Percentiles rank a stretch among this genome's conserved stretches.
These are phyloP conservation scores for Myodes glareolus DNA, from an alignment of 2,113 vertebrate genomes.

Conservation along the genomic window DNA sequence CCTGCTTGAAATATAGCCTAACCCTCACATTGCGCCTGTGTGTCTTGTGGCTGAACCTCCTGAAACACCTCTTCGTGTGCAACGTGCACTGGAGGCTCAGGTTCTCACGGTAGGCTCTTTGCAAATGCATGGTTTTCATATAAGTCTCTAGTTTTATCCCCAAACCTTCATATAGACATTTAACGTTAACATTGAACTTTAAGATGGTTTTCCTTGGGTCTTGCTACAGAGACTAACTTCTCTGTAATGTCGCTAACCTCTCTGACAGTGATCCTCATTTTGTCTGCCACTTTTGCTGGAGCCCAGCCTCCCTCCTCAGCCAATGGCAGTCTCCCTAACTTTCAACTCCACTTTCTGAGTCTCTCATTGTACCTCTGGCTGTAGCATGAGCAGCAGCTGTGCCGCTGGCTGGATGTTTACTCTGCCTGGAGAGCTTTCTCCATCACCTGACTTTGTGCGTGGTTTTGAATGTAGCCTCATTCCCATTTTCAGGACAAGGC, in stretches of 20 bases:
- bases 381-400: neutral
- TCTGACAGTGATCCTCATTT: neutral
- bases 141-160: neutral
- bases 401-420: neutral
- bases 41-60: neutral
- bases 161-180: neutral
- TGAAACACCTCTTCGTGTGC: neutral
- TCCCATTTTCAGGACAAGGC: neutral
- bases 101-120: neutral
- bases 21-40: neutral
- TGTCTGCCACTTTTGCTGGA: neutral
- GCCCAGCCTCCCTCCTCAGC: neutral
- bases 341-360: neutral
- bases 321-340: neutral
- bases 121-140: neutral
- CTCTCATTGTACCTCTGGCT: neutral
- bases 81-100: too few species aligned
- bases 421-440: neutral
- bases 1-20: neutral
- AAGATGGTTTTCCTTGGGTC: neutral
- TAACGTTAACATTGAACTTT: too few species aligned
- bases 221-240: neutral
- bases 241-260: neutral
- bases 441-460: neutral
- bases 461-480: neutral